Evolutionary conservation across 1,140 invertebrate species (phyloP), one percentile per base, ranked within the genome.

Genomic region (Helicoverpa armigera): DNA sequence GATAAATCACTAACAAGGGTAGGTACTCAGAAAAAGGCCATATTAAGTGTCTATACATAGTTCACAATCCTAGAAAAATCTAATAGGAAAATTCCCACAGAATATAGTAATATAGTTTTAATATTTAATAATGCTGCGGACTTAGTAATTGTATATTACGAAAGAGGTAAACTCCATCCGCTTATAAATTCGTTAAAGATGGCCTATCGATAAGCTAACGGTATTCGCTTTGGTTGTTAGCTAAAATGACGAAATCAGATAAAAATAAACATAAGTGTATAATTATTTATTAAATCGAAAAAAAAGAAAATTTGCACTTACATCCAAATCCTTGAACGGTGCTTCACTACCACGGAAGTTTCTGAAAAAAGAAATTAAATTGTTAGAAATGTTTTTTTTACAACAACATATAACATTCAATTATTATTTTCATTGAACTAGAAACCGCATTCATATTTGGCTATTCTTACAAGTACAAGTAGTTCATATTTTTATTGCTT

Each of bases 171-270:
- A 83, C 83, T 82, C 50, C 74, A 82, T 87, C 80, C 83, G 83
- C 50, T 74, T 79, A 79, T 82, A 85, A 86, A 83, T 79, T 82
- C 77, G 74, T 83, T 82, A 60, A 83, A 85, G 86, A 86, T 87
- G 85, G 82, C 82, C 86, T 87, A 85, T 58, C 23, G 86, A 86
- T 87, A 85, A 82, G 69, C 31, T 54, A 69, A 74, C 35, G 43
- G 75, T 60, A 31, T 67, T 77, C 50, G 75, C 13, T 67, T 77
- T 77, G 58, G 43, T 76, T 67, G 75, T 77, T 77, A 50, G 12
- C 73, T 70, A 51, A 77, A 51, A 77, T 77, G 14, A 63, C 48
- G 74, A 67, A 77, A 77, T 67, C n/a, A 16, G 70, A 73, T 75
- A 75, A 61, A 51, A 75, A 51, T 61, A 50, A 72, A 73, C 29